phyloP scores from a whole-genome alignment of 2,113 vertebrate genomes.

The Poicephalus meyeri region DNA sequence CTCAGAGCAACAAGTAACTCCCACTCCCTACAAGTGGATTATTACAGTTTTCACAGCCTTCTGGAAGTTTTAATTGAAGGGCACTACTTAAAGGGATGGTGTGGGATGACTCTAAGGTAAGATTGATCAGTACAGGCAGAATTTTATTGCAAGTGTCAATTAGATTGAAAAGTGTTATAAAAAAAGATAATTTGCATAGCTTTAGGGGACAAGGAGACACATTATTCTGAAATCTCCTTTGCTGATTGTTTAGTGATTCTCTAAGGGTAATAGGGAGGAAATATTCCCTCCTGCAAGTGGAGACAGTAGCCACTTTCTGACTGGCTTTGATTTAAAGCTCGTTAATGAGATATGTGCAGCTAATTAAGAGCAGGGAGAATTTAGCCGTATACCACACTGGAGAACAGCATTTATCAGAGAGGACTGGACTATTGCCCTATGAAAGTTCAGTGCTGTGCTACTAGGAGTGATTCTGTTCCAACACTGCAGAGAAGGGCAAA shows the following conservation, averaged over 20 bases:
- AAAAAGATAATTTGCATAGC: slow-evolving; percentile 69
- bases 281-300: slow-evolving; percentile 44
- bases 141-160: slow-evolving; percentile 70
- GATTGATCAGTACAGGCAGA: slow-evolving; percentile 58
- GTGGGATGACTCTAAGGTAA: slow-evolving; percentile 49
- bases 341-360: slow-evolving; percentile 51
- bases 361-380: slow-evolving; percentile 59
- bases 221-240: slow-evolving; percentile 64
- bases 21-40: slow-evolving; percentile 48
- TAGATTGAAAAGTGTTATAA: slow-evolving; percentile 68
- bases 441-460: slow-evolving; percentile 32
- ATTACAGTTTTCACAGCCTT: slow-evolving; percentile 46
- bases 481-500: slow-evolving; percentile 2
- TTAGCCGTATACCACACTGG: slow-evolving; percentile 22
- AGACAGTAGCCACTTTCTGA: slow-evolving; percentile 47
- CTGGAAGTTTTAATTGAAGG: slow-evolving; percentile 61
- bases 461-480: background rate
- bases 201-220: slow-evolving; percentile 55
- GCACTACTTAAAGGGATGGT: slow-evolving; percentile 45
- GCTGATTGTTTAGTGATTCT: slow-evolving; percentile 59
- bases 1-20: slow-evolving; percentile 63
- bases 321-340: slow-evolving; percentile 56
- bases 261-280: slow-evolving; percentile 41
- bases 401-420: slow-evolving; percentile 56
- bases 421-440: slow-evolving; percentile 16